Conservation (phyloP, 2,888 invertebrate species). For the Drosophila subsilvestris region DNA sequence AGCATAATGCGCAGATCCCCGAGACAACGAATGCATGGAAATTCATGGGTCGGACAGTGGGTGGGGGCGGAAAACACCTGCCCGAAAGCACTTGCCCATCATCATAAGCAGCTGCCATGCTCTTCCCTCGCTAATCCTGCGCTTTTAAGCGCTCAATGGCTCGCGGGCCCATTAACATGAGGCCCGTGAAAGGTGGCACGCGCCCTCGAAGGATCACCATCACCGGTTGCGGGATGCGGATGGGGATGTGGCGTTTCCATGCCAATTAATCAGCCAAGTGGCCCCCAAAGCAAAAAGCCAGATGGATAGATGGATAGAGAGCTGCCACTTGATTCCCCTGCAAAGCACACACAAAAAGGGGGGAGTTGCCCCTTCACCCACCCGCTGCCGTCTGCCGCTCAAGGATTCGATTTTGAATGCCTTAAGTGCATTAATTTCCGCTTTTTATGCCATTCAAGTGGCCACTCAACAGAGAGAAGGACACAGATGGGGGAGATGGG, state of each 20-base stretch:
- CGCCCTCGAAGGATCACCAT: background rate
- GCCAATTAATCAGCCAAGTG: slow-evolving; percentile 79
- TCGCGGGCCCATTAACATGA: slow-evolving; percentile 66
- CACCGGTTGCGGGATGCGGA: slow-evolving; percentile 30
- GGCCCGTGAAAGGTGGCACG: slow-evolving; percentile 6
- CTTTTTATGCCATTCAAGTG: slow-evolving; percentile 72
- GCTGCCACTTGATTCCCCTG: slow-evolving; percentile 53
- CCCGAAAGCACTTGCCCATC: background rate
- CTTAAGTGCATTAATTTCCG: slow-evolving; percentile 77
- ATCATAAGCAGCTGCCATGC: slow-evolving; percentile 14
- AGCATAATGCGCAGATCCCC: slow-evolving; percentile 20
- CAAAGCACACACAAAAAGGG: slow-evolving; percentile 8
- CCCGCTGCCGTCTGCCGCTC: background rate
- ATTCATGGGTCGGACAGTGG: background rate
- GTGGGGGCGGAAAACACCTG: slow-evolving; percentile 9
- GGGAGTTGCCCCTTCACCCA: slow-evolving; percentile 5
- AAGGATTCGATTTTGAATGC: slow-evolving; percentile 57
- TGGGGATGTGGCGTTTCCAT: slow-evolving; percentile 51
- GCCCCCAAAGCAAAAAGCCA: slow-evolving; percentile 46
- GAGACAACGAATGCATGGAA: slow-evolving; percentile 6
- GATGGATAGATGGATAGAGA: slow-evolving; percentile 1
- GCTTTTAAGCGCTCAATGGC: slow-evolving; percentile 73
- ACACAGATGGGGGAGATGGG: background rate
- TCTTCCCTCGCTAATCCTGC: slow-evolving; percentile 61
- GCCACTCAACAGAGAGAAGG: slow-evolving; percentile 36